Base-by-base conservation (phyloP, 2,888 invertebrate species). In the Dusona sp. region DNA sequence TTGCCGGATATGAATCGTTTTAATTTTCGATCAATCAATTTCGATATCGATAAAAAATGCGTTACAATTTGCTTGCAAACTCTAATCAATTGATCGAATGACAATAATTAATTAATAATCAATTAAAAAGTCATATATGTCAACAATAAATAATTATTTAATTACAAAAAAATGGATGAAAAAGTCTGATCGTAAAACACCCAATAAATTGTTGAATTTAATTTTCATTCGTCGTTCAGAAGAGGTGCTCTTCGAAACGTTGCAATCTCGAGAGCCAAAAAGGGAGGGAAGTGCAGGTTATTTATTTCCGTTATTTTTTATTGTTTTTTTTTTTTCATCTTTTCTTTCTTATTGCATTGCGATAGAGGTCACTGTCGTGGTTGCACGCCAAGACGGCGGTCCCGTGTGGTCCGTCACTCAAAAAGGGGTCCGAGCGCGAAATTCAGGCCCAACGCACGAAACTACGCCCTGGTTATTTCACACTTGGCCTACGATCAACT, bases 401-500 rank as follows among this genome's bases (percentile, higher is more conserved):
- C 67, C 68, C 65, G 79, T 73, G 83, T 67, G 48, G 36, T 25
- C 79, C 79, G 82, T 64, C 74, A 70, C 42, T 51, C 81, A 85
- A 85, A 83, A 82, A 74, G 64, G 79, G 79, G 79, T 75, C 85
- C 79, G 75, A 36, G 77, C 85, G 65, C 79, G 79, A 86, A 83
- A 83, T 80, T 81, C 77, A 83, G 83, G 36, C 80, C 80, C 78
- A 75, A 65, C 57, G 9, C 22, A 54, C 38, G 54, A 73, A 57
- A 51, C 79, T 67, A 48, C 36, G 54, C 51, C 65, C 33, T 88
- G 89, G 88, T 90, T 90, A 90, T 91, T 91, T 91, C 90, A 91
- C 91, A 91, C 91, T 91, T 88, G 90, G 88, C 84, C 89, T 90
- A 75, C 51, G 88, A 90, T 90, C 89, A 87, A 87, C 89, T 88